Evolutionary conservation across 2,113 vertebrate species (phyloP).

Genomic region (Suncus etruscus): DNA sequence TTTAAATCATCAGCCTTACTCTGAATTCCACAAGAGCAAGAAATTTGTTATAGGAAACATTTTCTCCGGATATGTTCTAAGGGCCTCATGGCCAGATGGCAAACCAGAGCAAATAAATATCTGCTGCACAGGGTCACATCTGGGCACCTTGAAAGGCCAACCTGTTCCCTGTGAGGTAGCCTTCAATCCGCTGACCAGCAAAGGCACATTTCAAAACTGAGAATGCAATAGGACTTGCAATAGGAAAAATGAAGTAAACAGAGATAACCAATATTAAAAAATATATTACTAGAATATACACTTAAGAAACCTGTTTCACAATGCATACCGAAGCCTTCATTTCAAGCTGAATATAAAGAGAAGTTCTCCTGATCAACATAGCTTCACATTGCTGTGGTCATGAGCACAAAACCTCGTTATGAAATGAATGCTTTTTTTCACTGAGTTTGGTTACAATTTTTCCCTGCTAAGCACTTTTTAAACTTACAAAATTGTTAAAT

Average conservation of each 20-base stretch:
- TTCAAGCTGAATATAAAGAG: neutral
- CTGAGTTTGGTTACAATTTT: neutral
- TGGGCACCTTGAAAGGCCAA: neutral
- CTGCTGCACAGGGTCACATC: too few relatives aligned
- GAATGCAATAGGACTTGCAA: neutral
- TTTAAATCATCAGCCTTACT: too few relatives aligned
- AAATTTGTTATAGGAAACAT: too few relatives aligned
- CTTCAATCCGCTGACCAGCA: neutral
- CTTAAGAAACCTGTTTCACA: too few relatives aligned
- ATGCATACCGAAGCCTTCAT: too few relatives aligned
- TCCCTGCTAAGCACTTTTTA: neutral
- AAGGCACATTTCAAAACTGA: neutral
- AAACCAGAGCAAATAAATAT: too few relatives aligned
- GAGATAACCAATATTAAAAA: neutral
- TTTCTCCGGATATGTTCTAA: too few relatives aligned
- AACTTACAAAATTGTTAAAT: neutral
- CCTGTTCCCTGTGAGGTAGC: neutral
- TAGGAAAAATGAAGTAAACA: neutral
- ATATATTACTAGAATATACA: neutral
- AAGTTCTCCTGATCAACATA: neutral
- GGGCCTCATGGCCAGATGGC: too few relatives aligned
- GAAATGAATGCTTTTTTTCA: neutral
- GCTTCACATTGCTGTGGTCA: neutral
- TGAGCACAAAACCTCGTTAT: neutral
- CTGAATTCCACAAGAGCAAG: too few relatives aligned